These are phyloP conservation scores for Hipposideros armiger DNA, from an alignment of 2,113 vertebrate species.

Conservation along the genomic window DNA sequence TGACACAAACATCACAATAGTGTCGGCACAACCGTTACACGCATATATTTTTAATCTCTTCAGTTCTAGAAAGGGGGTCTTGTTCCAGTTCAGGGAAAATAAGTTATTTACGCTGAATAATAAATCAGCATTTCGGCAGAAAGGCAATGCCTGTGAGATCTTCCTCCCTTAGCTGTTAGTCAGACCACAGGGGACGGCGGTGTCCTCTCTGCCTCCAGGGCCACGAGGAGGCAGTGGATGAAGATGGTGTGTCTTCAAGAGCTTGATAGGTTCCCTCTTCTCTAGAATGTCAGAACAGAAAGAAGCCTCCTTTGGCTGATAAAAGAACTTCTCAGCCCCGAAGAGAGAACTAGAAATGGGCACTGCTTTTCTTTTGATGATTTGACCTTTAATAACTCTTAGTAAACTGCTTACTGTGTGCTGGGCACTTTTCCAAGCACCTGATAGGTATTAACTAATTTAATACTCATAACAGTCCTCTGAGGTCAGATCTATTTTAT, in stretches of 20 bases:
- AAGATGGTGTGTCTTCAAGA: background rate
- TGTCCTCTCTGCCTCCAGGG: background rate
- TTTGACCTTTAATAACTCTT: background rate
- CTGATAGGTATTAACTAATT: background rate
- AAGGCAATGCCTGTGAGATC: background rate
- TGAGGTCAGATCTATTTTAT: background rate
- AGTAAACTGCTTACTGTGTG: background rate
- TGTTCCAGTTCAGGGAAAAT: conserved; percentile 24
- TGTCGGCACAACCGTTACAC: background rate
- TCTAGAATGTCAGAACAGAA: background rate
- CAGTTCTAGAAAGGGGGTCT: background rate
- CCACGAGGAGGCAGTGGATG: fast-evolving
- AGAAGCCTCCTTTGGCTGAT: background rate
- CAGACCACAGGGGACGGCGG: background rate
- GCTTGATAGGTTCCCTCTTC: background rate
- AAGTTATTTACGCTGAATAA: background rate
- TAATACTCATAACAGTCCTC: background rate
- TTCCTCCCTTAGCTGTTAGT: fast-evolving
- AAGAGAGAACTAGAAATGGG: background rate
- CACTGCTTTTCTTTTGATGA: background rate
- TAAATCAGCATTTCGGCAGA: background rate
- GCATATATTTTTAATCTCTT: conserved; percentile 46
- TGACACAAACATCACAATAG: background rate
- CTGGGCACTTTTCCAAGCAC: background rate
- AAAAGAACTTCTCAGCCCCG: background rate